These are phyloP conservation scores for Chionomys nivalis DNA, from an alignment of 2,113 vertebrate species.

Conservation along the genomic window DNA sequence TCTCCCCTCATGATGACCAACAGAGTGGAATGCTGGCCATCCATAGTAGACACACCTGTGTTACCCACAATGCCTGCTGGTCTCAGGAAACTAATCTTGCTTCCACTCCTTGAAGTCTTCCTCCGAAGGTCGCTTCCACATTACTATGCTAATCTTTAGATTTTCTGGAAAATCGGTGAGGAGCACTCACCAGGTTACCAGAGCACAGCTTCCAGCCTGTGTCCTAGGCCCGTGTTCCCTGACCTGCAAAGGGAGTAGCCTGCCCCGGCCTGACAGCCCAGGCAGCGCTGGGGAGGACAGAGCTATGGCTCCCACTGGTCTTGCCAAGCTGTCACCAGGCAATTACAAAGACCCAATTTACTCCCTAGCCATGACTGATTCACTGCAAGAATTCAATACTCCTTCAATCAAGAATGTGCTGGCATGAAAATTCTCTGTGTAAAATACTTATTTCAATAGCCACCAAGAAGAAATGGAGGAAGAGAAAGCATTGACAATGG, in stretches of 20 bases:
- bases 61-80: no score
- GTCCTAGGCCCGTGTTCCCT: background rate
- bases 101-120: background rate
- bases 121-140: background rate
- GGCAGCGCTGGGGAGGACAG: background rate
- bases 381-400: background rate
- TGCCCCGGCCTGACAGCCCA: background rate
- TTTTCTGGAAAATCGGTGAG: background rate
- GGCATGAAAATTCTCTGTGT: slow-evolving; percentile 28
- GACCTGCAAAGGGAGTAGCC: background rate
- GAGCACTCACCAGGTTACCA: background rate
- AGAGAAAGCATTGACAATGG: background rate
- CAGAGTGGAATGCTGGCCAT: no score
- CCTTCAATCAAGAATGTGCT: slow-evolving; percentile 1
- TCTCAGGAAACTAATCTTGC: background rate
- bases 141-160: background rate
- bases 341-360: background rate
- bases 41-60: fast-evolving
- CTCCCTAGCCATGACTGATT: background rate
- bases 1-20: background rate
- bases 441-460: background rate
- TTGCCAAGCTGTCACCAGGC: background rate
- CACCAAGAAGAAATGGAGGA: background rate
- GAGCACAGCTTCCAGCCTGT: background rate
- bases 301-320: background rate